Evolutionary conservation across 1,140 invertebrate species (phyloP), one percentile per base, ranked within the genome.

Genomic region (Hycleus cichorii): DNA sequence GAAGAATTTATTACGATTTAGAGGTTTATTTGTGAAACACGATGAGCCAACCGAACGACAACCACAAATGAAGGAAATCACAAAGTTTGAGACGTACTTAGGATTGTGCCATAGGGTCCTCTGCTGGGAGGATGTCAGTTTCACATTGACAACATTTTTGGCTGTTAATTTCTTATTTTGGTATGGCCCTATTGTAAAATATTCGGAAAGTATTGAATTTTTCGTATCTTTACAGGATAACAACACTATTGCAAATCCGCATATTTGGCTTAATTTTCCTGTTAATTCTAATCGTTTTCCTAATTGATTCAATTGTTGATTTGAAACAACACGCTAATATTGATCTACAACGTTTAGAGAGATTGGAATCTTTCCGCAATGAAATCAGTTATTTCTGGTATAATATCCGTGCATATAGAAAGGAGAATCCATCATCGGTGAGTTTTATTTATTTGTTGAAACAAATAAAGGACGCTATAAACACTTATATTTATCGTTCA

Each of bases 251-350:
- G 27, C 53, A 64, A 43, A 42, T 66, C 4, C 53, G 48, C 49
- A 48, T 64, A 11, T 62, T 64, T 57, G 59, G 64, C 10, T 46
- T 62, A 42, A 48, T 66, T 26, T 64, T 60, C 42, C 39, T 62
- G 7, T 24, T 53, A 0, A 12, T 50, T 32, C 18, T 64, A n/a
- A 25, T 56, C 9, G 32, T 43, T 38, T 59, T 65, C 42, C 11
- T 65, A 10, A 47, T 38, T 8, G 60, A 66, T n/a, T 26, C 57
- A 8, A 62, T 50, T 53, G 58, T 66, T 45, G 56, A 61, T 49
- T 47, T 11, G 8, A 49, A 5, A 11, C 49, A 55, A 8, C 11
- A 45, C 6, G 26, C 47, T 43, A 47, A 46, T 2, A 12, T 49
- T 8, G 18, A 47, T 10, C 27, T n/a, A 43, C 25, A 51, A 4